phyloP scores from a whole-genome alignment of 2,888 invertebrate species.

The Acleris laterana region DNA sequence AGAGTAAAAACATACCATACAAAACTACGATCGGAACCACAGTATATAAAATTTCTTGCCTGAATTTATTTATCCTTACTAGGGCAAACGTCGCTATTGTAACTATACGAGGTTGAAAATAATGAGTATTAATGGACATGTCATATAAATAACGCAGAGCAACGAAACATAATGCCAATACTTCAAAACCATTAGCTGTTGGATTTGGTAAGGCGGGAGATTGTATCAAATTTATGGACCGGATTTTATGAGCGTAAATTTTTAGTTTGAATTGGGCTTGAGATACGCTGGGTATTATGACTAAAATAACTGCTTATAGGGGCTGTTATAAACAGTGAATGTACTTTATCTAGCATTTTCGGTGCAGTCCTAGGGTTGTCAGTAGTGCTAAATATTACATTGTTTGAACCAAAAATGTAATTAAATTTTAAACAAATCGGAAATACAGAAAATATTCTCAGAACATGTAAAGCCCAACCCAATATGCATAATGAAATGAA shows the following conservation, averaged over 20 bases:
- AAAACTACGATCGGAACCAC: background rate
- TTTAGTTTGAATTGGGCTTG: conserved; percentile 27
- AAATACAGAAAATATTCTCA: too few species aligned
- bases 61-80: conserved; percentile 39
- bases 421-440: too few species aligned
- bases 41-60: background rate
- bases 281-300: conserved; percentile 7
- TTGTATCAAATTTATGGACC: conserved; percentile 31
- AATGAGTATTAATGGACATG: conserved; percentile 62
- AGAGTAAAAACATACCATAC: conserved; percentile 40
- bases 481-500: too few species aligned
- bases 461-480: too few species aligned
- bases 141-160: conserved; percentile 63
- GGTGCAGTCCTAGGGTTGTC: too few species aligned
- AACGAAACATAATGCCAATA: conserved; percentile 62
- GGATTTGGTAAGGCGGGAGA: conserved; percentile 28
- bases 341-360: too few species aligned
- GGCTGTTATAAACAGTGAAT: conserved; percentile 20
- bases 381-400: too few species aligned
- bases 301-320: conserved; percentile 11
- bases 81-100: conserved; percentile 44
- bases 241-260: conserved; percentile 30
- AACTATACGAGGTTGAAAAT: conserved; percentile 42
- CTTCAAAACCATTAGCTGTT: conserved; percentile 68
- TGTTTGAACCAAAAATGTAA: too few species aligned